A percentile compares a stretch with the other conserved stretches of the same genome.
These are phyloP conservation scores for Iselma pallidipennis DNA, from an alignment of 2,888 invertebrate genomes.

Conservation along the genomic window DNA sequence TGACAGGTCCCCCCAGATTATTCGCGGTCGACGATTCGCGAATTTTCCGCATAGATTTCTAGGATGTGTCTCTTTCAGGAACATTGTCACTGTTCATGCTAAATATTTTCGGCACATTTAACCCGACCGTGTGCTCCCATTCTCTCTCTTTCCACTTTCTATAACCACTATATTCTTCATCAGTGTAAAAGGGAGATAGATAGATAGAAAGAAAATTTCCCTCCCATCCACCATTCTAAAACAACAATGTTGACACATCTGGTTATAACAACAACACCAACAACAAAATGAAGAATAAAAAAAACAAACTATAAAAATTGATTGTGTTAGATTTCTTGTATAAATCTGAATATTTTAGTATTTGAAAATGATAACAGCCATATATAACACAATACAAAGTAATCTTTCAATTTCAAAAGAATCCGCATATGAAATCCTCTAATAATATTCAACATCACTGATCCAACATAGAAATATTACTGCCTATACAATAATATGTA, in stretches of 20 bases:
- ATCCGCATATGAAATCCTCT: slow-evolving; percentile 49
- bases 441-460: slow-evolving; percentile 51
- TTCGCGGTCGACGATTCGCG: slow-evolving; percentile 21
- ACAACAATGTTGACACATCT: too few species aligned
- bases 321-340: not conserved
- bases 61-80: slow-evolving; percentile 41
- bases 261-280: too few species aligned
- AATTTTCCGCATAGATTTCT: slow-evolving; percentile 25
- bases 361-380: not conserved
- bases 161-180: not conserved
- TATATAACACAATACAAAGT: slow-evolving; percentile 45
- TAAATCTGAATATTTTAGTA: too few species aligned
- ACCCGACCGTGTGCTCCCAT: slow-evolving; percentile 45
- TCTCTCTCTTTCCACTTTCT: not conserved
- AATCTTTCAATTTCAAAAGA: slow-evolving; percentile 52
- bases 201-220: not conserved
- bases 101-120: slow-evolving; percentile 55
- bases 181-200: too few species aligned
- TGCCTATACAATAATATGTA: too few species aligned
- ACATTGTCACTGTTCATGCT: slow-evolving; percentile 49
- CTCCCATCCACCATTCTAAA: not conserved
- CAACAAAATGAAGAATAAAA: too few species aligned
- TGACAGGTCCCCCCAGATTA: slow-evolving; percentile 7
- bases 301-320: not conserved
- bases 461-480: slow-evolving; percentile 38